phyloP scores from a whole-genome alignment of 2,888 invertebrate species.

The Eupelmus urozonus region DNA sequence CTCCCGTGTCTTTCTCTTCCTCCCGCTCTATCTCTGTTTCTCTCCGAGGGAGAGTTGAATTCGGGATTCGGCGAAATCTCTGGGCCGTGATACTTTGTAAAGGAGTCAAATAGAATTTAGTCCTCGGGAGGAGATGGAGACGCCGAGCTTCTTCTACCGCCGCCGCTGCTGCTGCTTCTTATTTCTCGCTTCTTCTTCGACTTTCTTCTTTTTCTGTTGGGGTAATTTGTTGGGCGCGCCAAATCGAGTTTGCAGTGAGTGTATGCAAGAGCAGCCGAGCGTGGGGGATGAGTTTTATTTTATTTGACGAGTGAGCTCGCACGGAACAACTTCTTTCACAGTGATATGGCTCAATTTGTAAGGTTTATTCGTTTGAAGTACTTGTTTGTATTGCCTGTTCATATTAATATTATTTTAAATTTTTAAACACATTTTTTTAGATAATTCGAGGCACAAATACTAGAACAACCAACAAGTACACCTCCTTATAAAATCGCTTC shows the following conservation, averaged over 20 bases:
- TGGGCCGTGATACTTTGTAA: slow-evolving; percentile 45
- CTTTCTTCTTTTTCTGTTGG: slow-evolving; percentile 27
- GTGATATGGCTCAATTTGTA: background rate
- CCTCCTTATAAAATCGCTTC: no score
- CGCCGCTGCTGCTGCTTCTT: no score
- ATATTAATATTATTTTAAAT: no score
- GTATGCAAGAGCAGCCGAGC: background rate
- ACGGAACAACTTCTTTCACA: background rate
- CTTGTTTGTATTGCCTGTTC: no score
- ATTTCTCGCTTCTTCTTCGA: background rate
- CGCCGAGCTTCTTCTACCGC: background rate
- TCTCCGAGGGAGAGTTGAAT: slow-evolving; percentile 19
- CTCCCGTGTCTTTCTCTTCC: no score
- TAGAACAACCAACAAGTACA: no score
- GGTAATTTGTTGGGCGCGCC: slow-evolving; percentile 30
- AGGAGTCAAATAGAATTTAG: slow-evolving; percentile 53
- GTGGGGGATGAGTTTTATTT: background rate
- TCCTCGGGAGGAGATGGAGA: background rate
- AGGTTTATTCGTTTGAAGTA: background rate
- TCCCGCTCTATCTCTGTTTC: no score
- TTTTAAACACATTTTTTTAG: no score
- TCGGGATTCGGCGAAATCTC: slow-evolving; percentile 43
- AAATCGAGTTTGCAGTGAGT: no score
- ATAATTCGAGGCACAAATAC: no score
- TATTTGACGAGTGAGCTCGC: background rate